phyloP scores from a whole-genome alignment of 2,113 vertebrate genomes.

The Vidua macroura region DNA sequence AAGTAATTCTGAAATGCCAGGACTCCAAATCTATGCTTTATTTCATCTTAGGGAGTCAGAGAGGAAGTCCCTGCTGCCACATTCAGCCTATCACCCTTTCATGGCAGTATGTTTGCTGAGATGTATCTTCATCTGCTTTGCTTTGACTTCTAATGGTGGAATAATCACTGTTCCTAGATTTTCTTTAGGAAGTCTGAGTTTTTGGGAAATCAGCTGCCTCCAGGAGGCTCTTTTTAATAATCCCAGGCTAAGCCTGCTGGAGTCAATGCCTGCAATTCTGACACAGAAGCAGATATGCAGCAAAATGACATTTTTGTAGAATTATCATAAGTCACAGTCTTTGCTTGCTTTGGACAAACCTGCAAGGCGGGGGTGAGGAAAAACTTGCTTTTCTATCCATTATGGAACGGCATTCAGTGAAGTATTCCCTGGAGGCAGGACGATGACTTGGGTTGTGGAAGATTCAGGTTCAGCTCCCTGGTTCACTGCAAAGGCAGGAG shows the following conservation, averaged over 20 bases:
- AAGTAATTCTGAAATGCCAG: not conserved
- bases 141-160: not conserved
- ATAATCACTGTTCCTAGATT: not conserved
- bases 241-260: not conserved
- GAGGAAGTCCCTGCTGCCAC: not conserved
- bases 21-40: not conserved
- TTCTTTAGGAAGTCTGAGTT: not conserved
- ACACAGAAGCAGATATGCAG: not conserved
- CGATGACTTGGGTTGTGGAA: not conserved
- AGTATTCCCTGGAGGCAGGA: not conserved
- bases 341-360: not conserved
- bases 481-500: constrained; percentile 18
- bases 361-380: not conserved
- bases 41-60: not conserved
- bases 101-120: not conserved
- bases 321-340: not conserved
- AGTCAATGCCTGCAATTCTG: not conserved
- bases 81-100: not conserved
- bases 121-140: not conserved
- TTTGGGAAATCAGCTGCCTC: not conserved
- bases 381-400: not conserved
- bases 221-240: not conserved
- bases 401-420: not conserved
- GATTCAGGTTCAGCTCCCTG: not conserved
- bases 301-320: not conserved